Evolutionary conservation across 2,113 vertebrate genomes (phyloP).

Genomic region (Lophius piscatorius): DNA sequence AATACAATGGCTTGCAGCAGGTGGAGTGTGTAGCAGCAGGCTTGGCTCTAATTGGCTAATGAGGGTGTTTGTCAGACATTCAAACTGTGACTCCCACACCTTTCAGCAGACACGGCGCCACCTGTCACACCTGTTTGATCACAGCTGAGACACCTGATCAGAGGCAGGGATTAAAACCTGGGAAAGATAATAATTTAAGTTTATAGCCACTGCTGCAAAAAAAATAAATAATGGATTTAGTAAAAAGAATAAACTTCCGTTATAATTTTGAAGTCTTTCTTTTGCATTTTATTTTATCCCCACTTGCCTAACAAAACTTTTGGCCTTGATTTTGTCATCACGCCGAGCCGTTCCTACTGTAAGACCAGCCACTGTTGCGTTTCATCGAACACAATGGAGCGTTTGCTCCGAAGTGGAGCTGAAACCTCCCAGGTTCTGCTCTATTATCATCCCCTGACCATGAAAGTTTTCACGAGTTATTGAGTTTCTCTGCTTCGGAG

Average conservation of each 20-base stretch:
- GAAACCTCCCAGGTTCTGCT: too few relatives aligned
- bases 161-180: too few relatives aligned
- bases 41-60: conserved; percentile 38
- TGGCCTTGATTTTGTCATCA: conserved; percentile 31
- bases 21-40: conserved; percentile 40
- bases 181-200: too few relatives aligned
- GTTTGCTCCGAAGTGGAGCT: too few relatives aligned
- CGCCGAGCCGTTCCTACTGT: background rate
- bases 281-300: too few relatives aligned
- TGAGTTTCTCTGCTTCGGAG: conserved; percentile 4
- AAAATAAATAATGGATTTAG: too few relatives aligned
- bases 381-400: too few relatives aligned
- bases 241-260: too few relatives aligned
- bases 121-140: conserved; percentile 20
- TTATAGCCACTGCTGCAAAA: too few relatives aligned
- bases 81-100: conserved; percentile 38
- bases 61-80: conserved; percentile 30
- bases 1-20: conserved; percentile 38
- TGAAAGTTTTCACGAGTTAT: conserved; percentile 19
- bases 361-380: conserved; percentile 1
- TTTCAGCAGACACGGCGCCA: background rate
- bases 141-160: conserved; percentile 23
- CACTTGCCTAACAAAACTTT: background rate
- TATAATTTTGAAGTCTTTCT: too few relatives aligned
- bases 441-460: conserved; percentile 17